phyloP scores from a whole-genome alignment of 2,113 vertebrate species.

The Tragelaphus buxtoni region DNA sequence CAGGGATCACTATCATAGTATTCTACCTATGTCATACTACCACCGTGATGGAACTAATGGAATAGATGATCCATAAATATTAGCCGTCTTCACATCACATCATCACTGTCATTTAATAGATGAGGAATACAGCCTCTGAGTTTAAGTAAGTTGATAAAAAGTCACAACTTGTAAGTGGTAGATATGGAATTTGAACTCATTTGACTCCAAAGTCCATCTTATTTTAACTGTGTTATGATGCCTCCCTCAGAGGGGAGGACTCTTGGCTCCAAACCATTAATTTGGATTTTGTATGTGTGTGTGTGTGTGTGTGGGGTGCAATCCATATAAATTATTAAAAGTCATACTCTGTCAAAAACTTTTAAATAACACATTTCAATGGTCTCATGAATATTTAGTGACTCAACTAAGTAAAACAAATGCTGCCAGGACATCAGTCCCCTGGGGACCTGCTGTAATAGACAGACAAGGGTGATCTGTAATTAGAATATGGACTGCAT shows the following conservation, averaged over 20 bases:
- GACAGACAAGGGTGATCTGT: not conserved
- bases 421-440: not conserved
- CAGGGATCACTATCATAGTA: too few species aligned
- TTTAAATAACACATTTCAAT: constrained; percentile 10
- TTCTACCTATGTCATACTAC: not conserved
- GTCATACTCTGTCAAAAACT: not conserved
- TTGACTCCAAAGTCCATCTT: not conserved
- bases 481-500: not conserved
- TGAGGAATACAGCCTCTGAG: not conserved
- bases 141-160: not conserved
- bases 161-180: not conserved
- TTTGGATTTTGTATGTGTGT: not conserved
- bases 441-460: not conserved
- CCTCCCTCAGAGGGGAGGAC: not conserved
- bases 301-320: rapidly evolving
- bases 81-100: not conserved
- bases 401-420: constrained; percentile 22
- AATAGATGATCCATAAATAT: not conserved
- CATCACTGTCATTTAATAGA: not conserved
- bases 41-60: not conserved
- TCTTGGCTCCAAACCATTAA: not conserved
- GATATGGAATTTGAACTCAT: not conserved
- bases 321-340: not conserved
- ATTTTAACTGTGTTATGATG: not conserved
- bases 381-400: constrained; percentile 34